Evolutionary conservation across 2,888 invertebrate genomes (phyloP).

Genomic region (Ormyrus labotus): DNA sequence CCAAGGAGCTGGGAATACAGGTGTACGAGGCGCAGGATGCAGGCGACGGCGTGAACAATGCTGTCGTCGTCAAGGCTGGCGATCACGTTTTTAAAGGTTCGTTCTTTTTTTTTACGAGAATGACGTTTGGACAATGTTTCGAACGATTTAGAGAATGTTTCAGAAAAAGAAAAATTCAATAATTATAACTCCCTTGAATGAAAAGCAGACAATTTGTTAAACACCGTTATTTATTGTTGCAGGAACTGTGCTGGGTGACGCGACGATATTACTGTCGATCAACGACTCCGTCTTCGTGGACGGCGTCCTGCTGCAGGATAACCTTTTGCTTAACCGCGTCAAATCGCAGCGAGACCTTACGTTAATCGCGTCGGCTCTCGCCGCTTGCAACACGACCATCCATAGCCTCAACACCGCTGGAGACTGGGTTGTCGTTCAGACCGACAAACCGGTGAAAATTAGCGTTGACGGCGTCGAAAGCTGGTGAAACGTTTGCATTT

Average conservation of each 20-base stretch:
- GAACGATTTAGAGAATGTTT: no score
- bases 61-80: slow-evolving; percentile 65
- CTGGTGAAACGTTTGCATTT: slow-evolving; percentile 8
- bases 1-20: slow-evolving; percentile 77
- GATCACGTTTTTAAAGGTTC: slow-evolving; percentile 66
- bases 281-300: slow-evolving; percentile 71
- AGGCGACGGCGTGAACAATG: slow-evolving; percentile 60
- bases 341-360: slow-evolving; percentile 66
- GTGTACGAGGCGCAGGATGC: slow-evolving; percentile 68
- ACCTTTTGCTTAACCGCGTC: slow-evolving; percentile 65
- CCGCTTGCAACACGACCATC: slow-evolving; percentile 66
- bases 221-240: slow-evolving; percentile 4
- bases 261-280: slow-evolving; percentile 70
- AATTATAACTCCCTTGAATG: not conserved
- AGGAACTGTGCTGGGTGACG: slow-evolving; percentile 73
- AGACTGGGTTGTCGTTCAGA: slow-evolving; percentile 72
- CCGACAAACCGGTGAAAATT: slow-evolving; percentile 55
- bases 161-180: no score
- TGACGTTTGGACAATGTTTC: no score
- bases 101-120: no score
- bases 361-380: slow-evolving; percentile 66
- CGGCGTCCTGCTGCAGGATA: slow-evolving; percentile 68
- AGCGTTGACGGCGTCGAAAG: slow-evolving; percentile 36
- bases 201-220: not conserved
- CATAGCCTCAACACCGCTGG: slow-evolving; percentile 69